Base-by-base conservation (phyloP, 2,797 vertebrate genomes). In the Sitta carolinensis region DNA sequence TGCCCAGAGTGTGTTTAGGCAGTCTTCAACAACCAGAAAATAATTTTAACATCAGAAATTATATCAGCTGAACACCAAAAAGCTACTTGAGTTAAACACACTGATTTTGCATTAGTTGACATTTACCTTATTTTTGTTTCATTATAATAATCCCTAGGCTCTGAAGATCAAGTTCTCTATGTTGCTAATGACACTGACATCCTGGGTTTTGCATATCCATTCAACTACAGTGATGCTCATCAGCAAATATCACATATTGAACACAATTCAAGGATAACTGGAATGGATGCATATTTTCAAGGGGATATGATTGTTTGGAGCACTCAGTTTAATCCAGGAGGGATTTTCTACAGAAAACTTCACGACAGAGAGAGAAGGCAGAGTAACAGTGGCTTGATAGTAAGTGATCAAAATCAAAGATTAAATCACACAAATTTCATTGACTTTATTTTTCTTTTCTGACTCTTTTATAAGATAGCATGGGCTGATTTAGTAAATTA, bases 161-260 rank as follows among this genome's bases (percentile, higher is more conserved):
- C 99, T 98, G 99, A 99, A 98, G 99, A 99, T 97, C 98, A 99
- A 98, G 98, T 99, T 98, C 99, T 99, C 98, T 99, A 99, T 99
- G 98, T 99, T 97, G 98, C 99, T 97, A 99, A 99, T 98, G 99
- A 99, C 97, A 99, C 99, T 98, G 99, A 99, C 98, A 99, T 99
- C 98, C 98, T 99, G 98, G 99, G 99, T 98, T 99, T 99, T 98
- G 98, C 99, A 98, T 99, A 99, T 98, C 99, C 99, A 88, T 99
- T 99, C 98, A 99, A 99, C 98, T 99, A 99, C 98, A 99, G 99
- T 98, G 98, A 98, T 40, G 98, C 98, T 97, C 98, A 98, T 97
- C 99, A 99, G 98, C 98, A 99, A 96, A 99, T 99, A 97, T 98
- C 98, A 97, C 99, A 99, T 95, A 98, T 99, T 90, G 99, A 99